These are phyloP conservation scores for Megalonaias nervosa DNA, from an alignment of 1,140 invertebrate species.

Conservation along the genomic window DNA sequence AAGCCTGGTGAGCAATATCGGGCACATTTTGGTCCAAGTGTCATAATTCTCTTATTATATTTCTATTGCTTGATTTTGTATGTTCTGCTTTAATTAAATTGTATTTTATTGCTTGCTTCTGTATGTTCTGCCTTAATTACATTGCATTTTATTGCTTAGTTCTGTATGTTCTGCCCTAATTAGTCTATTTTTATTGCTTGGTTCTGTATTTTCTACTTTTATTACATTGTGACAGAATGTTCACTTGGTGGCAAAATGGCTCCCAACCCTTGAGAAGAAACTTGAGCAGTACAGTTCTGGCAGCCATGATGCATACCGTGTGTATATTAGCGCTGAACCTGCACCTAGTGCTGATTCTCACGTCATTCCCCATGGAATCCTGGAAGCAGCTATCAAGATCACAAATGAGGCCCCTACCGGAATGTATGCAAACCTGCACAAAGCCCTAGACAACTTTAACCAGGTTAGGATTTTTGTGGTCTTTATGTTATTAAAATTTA, in stretches of 20 bases:
- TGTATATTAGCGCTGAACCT: slow-evolving; percentile 96
- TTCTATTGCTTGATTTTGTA: background rate
- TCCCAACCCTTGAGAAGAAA: slow-evolving; percentile 92
- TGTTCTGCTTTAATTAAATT: background rate
- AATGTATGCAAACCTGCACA: slow-evolving; percentile 97
- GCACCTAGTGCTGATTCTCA: slow-evolving; percentile 87
- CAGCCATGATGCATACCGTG: slow-evolving; percentile 85
- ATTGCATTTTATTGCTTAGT: slow-evolving; percentile 74
- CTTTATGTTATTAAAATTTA: background rate
- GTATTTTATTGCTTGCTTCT: background rate
- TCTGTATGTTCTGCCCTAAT: slow-evolving; percentile 85
- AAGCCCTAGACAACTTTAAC: slow-evolving; percentile 94
- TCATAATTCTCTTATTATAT: no score
- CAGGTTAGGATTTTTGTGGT: slow-evolving; percentile 69
- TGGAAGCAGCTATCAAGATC: slow-evolving; percentile 97
- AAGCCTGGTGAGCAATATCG: no score
- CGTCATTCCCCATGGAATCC: slow-evolving; percentile 94
- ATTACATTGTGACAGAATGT: slow-evolving; percentile 82
- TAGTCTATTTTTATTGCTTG: no score
- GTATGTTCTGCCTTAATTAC: background rate
- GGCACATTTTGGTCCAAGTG: no score
- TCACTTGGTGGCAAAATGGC: slow-evolving; percentile 95
- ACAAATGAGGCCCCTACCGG: slow-evolving; percentile 97
- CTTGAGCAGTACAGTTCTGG: slow-evolving; percentile 82
- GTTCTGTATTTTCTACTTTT: background rate